Percentiles rank a stretch among this genome's conserved stretches.
Evolutionary conservation across 2,797 vertebrate genomes (phyloP).

Genomic region (Silurus lanzhouensis): DNA sequence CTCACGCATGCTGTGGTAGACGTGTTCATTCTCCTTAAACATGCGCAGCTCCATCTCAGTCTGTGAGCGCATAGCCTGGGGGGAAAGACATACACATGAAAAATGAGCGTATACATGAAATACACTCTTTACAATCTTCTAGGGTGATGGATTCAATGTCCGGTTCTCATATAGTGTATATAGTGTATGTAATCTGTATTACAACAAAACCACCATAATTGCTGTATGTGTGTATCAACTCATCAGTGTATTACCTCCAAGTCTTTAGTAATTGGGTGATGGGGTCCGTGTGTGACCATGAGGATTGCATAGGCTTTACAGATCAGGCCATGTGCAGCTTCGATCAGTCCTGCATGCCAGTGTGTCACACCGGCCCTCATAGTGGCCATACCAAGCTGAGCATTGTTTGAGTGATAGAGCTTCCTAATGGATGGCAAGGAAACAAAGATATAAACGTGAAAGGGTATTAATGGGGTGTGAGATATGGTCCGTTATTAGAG

Average conservation of each 20-base stretch:
- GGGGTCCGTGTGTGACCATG: conserved; percentile 88
- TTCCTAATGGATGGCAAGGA: conserved; percentile 69
- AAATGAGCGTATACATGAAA: neutral
- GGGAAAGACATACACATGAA: neutral
- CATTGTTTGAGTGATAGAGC: conserved; percentile 87
- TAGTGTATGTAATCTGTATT: neutral
- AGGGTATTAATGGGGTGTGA: too few species aligned
- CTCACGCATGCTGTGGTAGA: conserved; percentile 84
- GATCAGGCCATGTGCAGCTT: conserved; percentile 85
- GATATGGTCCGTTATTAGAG: neutral
- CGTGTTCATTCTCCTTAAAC: conserved; percentile 81
- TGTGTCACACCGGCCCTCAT: conserved; percentile 90
- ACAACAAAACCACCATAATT: neutral
- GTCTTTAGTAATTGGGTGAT: conserved; percentile 89
- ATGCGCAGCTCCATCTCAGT: conserved; percentile 91
- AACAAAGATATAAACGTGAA: neutral
- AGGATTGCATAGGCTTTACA: conserved; percentile 91
- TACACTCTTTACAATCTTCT: neutral
- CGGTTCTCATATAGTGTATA: too few species aligned
- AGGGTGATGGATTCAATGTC: neutral
- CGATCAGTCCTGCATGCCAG: conserved; percentile 90
- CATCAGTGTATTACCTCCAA: conserved; percentile 79
- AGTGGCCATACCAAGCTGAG: conserved; percentile 86
- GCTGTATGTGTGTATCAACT: neutral
- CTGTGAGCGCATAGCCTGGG: conserved; percentile 85